phyloP scores from a whole-genome alignment of 2,888 invertebrate genomes.

The Ellobium chinense region DNA sequence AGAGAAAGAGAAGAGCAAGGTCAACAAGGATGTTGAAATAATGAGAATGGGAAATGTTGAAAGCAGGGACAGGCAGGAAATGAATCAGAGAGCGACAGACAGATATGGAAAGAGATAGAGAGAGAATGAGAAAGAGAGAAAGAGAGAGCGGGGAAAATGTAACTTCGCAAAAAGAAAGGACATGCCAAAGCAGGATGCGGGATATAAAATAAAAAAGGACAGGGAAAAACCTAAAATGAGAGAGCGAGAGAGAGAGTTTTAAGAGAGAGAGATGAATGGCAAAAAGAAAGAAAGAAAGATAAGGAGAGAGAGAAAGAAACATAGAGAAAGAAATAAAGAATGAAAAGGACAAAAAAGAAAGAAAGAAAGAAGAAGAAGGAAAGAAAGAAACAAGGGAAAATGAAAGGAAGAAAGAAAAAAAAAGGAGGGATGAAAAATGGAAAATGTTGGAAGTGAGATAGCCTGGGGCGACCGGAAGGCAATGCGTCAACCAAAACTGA shows the following conservation, averaged over 20 bases:
- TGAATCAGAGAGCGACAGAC: background rate
- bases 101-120: background rate
- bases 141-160: background rate
- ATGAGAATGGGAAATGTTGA: no score
- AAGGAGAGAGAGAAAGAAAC: conserved; percentile 7
- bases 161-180: background rate
- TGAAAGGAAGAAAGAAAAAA: background rate
- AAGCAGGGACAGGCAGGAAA: no score
- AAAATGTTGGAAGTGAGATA: background rate
- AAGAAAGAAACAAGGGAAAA: background rate
- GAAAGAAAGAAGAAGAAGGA: background rate
- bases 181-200: no score
- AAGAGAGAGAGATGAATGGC: no score
- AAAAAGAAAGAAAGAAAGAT: background rate
- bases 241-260: background rate
- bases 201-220: background rate
- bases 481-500: no score
- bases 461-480: background rate
- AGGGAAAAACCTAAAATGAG: background rate
- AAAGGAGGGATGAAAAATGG: background rate
- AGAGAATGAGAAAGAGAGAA: background rate
- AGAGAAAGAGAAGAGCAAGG: no score
- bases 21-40: no score
- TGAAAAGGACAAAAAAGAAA: background rate
- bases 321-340: background rate